phyloP scores from a whole-genome alignment of 2,888 invertebrate species.

The Idaea biselata region DNA sequence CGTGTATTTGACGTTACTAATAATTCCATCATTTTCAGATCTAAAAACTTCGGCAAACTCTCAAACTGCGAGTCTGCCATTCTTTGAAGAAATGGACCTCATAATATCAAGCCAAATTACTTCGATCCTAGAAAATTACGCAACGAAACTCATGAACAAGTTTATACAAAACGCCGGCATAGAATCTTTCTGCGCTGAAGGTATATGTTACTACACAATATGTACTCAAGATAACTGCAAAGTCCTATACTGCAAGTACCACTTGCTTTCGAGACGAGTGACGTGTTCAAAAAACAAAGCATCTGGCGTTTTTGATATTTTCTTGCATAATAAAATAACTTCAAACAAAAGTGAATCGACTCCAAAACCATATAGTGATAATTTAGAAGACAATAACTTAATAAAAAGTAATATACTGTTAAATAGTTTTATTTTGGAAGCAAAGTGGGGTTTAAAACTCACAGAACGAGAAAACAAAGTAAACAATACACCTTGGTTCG shows the following conservation, averaged over 20 bases:
- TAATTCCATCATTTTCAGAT: constrained; percentile 14
- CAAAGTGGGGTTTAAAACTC: not conserved
- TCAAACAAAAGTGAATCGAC: constrained; percentile 10
- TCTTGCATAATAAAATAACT: constrained; percentile 25
- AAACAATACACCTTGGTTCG: constrained; percentile 21
- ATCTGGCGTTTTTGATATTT: constrained; percentile 19
- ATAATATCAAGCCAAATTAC: constrained; percentile 38
- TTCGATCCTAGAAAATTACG: constrained; percentile 42
- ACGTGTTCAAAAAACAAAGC: constrained; percentile 37
- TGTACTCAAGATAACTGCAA: constrained; percentile 42
- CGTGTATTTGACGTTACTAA: not conserved
- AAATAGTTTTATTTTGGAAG: not conserved
- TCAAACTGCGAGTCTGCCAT: constrained; percentile 33
- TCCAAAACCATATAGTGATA: constrained; percentile 19
- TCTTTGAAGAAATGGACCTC: constrained; percentile 20
- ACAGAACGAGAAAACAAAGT: not conserved
- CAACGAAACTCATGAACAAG: constrained; percentile 47
- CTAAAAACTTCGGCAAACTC: constrained; percentile 9
- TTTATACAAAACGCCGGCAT: constrained; percentile 44
- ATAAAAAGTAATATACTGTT: constrained; percentile 3
- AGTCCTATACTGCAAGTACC: constrained; percentile 46
- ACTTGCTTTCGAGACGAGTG: constrained; percentile 43
- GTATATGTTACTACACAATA: constrained; percentile 50
- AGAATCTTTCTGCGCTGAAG: constrained; percentile 47
- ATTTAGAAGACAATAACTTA: constrained; percentile 42